Conservation (phyloP, 1,140 invertebrate genomes). For the Stenopsyche tienmushanensis region DNA sequence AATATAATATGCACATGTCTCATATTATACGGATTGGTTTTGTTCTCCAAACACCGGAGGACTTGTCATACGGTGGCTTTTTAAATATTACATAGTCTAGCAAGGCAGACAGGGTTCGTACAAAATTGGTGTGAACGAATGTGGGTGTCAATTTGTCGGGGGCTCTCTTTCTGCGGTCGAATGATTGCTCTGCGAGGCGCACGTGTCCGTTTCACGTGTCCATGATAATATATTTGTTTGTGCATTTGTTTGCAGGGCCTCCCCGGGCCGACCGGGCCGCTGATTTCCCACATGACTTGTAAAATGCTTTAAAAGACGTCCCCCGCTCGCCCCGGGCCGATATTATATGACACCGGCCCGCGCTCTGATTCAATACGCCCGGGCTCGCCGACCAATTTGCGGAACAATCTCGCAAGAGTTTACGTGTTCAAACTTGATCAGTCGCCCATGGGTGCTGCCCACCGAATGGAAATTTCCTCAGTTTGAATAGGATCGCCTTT, state of each 20-base stretch:
- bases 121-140: slow-evolving; percentile 1
- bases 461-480: background rate
- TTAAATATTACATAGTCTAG: too few relatives aligned
- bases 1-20: too few relatives aligned
- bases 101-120: too few relatives aligned
- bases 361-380: slow-evolving; percentile 24
- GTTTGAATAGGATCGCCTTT: background rate
- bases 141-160: background rate
- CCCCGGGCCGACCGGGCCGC: slow-evolving; percentile 9
- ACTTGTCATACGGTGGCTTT: too few relatives aligned
- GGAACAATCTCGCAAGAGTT: slow-evolving; percentile 13
- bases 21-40: too few relatives aligned
- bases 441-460: background rate
- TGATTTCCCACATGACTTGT: slow-evolving; percentile 42
- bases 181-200: background rate
- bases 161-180: too few relatives aligned
- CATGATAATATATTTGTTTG: slow-evolving; percentile 33
- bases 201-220: background rate
- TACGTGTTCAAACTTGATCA: slow-evolving; percentile 30
- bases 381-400: slow-evolving; percentile 16
- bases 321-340: slow-evolving; percentile 5
- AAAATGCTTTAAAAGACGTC: slow-evolving; percentile 39
- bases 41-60: too few relatives aligned
- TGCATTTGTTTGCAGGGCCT: slow-evolving; percentile 33
- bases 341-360: slow-evolving; percentile 7